Conservation (phyloP, 2,888 invertebrate species). For the Gandaritis pyraliata region DNA sequence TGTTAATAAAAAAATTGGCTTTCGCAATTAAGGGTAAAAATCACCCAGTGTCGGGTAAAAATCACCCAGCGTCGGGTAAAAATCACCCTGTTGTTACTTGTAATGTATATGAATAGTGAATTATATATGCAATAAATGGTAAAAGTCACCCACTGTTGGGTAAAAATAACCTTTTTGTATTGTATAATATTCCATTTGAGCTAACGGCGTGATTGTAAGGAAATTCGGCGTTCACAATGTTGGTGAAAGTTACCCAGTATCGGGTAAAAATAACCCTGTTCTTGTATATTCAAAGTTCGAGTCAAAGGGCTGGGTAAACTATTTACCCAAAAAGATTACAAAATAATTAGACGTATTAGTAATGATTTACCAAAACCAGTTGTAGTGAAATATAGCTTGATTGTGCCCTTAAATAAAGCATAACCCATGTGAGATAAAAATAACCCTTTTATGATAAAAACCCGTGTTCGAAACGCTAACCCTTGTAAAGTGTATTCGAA, state of each 20-base stretch:
- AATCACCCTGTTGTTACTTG: too few relatives aligned
- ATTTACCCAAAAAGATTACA: not conserved
- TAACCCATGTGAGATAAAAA: constrained; percentile 7
- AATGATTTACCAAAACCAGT: not conserved
- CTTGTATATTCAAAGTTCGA: too few relatives aligned
- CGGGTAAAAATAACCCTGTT: too few relatives aligned
- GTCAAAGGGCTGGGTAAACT: not conserved
- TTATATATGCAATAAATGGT: not conserved
- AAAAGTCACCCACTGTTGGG: constrained; percentile 5
- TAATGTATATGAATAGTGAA: not conserved
- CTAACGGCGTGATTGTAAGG: too few relatives aligned
- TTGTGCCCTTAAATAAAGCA: not conserved
- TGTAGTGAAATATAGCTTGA: constrained; percentile 1
- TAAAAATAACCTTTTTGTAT: not conserved
- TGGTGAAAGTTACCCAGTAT: too few relatives aligned
- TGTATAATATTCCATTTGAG: too few relatives aligned
- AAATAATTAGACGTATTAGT: not conserved
- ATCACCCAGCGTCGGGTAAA: too few relatives aligned
- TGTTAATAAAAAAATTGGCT: not conserved
- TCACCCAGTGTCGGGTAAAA: not conserved
- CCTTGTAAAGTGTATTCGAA: constrained; percentile 3
- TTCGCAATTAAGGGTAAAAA: constrained; percentile 5
- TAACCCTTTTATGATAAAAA: not conserved
- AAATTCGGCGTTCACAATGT: too few relatives aligned
- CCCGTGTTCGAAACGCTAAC: not conserved